Percentiles rank a stretch among this genome's conserved stretches.
Evolutionary conservation across 2,888 invertebrate species (phyloP).

Genomic region (Scaptomyza caliginosa): DNA sequence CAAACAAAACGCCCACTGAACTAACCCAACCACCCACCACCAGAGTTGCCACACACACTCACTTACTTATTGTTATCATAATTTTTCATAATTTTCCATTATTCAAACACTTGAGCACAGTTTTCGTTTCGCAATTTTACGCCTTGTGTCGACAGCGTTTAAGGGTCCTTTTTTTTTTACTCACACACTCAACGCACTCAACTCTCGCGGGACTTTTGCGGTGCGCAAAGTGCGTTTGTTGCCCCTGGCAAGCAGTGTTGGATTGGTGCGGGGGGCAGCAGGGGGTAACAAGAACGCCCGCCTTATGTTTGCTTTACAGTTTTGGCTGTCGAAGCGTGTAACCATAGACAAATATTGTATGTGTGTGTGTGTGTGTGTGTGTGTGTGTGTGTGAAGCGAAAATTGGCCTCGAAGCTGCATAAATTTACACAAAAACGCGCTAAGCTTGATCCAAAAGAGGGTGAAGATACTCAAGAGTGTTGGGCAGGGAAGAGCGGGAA

Average conservation of each 20-base stretch:
- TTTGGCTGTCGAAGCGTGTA: slow-evolving; percentile 78
- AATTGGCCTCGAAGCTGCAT: slow-evolving; percentile 75
- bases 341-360: slow-evolving; percentile 77
- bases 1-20: slow-evolving; percentile 6
- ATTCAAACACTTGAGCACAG: slow-evolving; percentile 74
- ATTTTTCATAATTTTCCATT: slow-evolving; percentile 79
- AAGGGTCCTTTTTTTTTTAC: slow-evolving; percentile 46
- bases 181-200: background rate
- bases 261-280: slow-evolving; percentile 1
- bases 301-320: slow-evolving; percentile 74
- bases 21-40: slow-evolving; percentile 20
- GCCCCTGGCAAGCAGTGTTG: slow-evolving; percentile 48
- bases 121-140: slow-evolving; percentile 52
- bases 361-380: no score
- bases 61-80: slow-evolving; percentile 59
- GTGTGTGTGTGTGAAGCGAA: slow-evolving; percentile 39
- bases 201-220: slow-evolving; percentile 65
- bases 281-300: slow-evolving; percentile 21
- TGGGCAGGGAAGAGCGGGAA: background rate
- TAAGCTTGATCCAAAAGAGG: slow-evolving; percentile 37
- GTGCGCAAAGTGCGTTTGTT: slow-evolving; percentile 68
- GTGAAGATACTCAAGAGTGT: slow-evolving; percentile 7
- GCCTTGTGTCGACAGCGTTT: slow-evolving; percentile 43
- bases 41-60: slow-evolving; percentile 34
- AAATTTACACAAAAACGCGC: slow-evolving; percentile 76